phyloP scores from a whole-genome alignment of 2,113 vertebrate genomes.

The Theropithecus gelada region DNA sequence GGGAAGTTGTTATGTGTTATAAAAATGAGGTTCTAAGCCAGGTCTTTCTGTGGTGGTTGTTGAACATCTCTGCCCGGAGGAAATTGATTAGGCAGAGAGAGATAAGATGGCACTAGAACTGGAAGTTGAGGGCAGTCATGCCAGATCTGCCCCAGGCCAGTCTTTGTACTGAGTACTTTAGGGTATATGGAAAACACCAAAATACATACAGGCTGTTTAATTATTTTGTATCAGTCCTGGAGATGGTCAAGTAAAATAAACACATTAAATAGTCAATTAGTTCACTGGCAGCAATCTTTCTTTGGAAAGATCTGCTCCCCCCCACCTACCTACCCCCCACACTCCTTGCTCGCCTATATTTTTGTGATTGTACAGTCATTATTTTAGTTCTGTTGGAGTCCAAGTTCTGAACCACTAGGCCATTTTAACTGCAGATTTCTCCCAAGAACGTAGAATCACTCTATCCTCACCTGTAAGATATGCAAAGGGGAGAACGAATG shows the following conservation, averaged over 20 bases:
- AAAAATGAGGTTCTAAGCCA: background rate
- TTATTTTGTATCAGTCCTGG: background rate
- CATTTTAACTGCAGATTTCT: background rate
- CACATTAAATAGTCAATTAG: background rate
- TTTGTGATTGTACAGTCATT: background rate
- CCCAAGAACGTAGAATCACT: background rate
- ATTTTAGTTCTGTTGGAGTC: background rate
- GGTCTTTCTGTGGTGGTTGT: background rate
- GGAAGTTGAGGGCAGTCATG: background rate
- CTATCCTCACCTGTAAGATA: rapidly evolving
- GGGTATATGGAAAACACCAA: background rate
- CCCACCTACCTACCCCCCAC: rapidly evolving
- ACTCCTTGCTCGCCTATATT: background rate
- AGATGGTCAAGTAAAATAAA: background rate
- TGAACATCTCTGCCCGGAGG: background rate
- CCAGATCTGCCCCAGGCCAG: rapidly evolving
- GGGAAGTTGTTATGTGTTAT: background rate
- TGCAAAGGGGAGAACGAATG: background rate
- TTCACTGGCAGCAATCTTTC: background rate
- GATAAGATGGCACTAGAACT: background rate
- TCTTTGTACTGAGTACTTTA: background rate
- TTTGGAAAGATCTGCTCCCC: background rate
- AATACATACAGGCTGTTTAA: background rate
- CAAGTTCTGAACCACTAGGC: background rate
- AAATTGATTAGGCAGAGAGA: background rate